Base-by-base conservation (phyloP, 2,797 vertebrate genomes). In the Rhabdomys pumilio region DNA sequence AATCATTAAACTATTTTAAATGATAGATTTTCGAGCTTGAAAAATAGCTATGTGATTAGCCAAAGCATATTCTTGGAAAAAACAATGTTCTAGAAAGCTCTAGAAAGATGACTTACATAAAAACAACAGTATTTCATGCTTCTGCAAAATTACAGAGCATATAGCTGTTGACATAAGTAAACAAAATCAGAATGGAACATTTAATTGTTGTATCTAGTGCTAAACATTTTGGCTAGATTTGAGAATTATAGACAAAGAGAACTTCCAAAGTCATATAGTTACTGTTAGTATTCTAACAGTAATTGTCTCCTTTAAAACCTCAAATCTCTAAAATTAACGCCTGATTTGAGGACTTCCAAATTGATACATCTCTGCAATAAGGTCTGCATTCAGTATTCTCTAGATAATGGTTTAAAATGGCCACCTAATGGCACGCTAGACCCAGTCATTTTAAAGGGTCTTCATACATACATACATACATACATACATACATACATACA, bases 1-100 rank as follows among this genome's bases (percentile, higher is more conserved):
- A 97, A 97, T 95, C 53, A 44, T 75, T 94, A 79, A 98, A 96
- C 88, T 97, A 97, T 98, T 97, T 96, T 79, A 95, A 97, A 31
- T 97, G 93, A 96, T 96, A 97, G 90, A 82, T 96, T 94, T 96
- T 97, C 97, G 77, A 97, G 79, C 76, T 88, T 94, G 53, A 15
- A 98, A 95, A 97, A 90, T 44, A 91, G 88, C 31, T 92, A 84
- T 98, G 91, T 98, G 91, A 90, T n/a, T 89, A 65, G 26, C 26
- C 85, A 92, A 95, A 85, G 72, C n/a, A 95, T 88, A 29, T 65
- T 34, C 20, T 93, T 96, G 53, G 69, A 92, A 81, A 96, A 31
- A 76, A 91, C 59, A 96, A 81, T 89, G 61, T 94, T 95, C 90
- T 95, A 95, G 93, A 97, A 93, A 91, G n/a, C 86, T 95, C 84